Evolutionary conservation across 2,113 vertebrate genomes (phyloP).

Genomic region (Rhegmatorhina hoffmannsi): DNA sequence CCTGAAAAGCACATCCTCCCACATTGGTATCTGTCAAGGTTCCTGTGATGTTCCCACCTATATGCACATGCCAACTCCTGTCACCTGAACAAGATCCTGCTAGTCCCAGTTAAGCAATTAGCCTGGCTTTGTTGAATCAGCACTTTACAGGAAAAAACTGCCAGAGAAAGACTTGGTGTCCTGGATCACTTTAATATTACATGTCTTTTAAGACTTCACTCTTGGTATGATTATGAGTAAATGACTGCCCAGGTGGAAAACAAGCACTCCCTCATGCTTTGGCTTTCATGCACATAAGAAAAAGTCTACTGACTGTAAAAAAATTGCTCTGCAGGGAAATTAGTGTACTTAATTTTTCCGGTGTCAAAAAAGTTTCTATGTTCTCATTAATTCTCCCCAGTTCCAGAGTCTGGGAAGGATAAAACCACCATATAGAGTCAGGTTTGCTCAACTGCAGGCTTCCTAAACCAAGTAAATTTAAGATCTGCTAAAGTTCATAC

Average conservation of each 20-base stretch:
- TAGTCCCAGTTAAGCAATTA: not conserved
- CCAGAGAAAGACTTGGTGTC: not conserved
- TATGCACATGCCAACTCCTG: not conserved
- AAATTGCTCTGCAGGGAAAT: not conserved
- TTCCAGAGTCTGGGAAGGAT: not conserved
- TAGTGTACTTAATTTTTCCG: not conserved
- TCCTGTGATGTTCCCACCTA: not conserved
- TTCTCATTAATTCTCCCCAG: not conserved
- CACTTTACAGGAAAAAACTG: not conserved
- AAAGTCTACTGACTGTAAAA: not conserved
- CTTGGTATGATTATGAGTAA: not conserved
- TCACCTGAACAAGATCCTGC: not conserved
- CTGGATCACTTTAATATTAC: not conserved
- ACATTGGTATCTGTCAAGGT: fast-evolving
- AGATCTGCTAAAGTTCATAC: not conserved
- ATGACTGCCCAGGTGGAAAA: not conserved
- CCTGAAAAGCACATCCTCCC: not conserved
- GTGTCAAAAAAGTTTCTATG: not conserved
- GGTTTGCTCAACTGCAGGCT: not conserved
- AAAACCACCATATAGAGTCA: not conserved
- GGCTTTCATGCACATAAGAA: not conserved
- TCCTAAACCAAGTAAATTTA: not conserved
- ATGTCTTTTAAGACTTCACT: not conserved
- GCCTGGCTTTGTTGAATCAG: not conserved
- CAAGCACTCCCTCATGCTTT: not conserved